Conservation (phyloP, 2,113 vertebrate genomes). For the Cettia cetti region DNA sequence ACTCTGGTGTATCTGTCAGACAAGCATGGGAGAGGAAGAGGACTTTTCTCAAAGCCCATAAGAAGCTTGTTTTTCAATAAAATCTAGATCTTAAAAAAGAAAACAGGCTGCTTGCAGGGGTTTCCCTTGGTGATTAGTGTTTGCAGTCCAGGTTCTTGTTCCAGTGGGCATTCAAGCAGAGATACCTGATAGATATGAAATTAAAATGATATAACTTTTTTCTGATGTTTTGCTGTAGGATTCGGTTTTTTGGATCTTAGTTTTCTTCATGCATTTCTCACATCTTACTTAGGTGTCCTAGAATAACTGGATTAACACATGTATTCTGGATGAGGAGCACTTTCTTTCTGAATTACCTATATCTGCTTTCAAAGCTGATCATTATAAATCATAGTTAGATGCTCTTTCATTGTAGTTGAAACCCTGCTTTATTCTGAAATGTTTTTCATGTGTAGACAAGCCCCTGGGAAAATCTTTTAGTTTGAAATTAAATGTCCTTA, state of each 20-base stretch:
- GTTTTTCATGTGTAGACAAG: background rate
- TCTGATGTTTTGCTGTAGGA: background rate
- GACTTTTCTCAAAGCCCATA: background rate
- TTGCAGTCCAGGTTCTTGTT: background rate
- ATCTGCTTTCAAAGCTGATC: background rate
- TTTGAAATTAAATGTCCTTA: background rate
- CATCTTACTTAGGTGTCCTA: background rate
- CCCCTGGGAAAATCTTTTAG: background rate
- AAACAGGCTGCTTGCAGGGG: background rate
- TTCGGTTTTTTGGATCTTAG: background rate
- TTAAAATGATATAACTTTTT: background rate
- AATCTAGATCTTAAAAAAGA: background rate
- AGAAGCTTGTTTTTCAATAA: background rate
- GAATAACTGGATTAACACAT: background rate
- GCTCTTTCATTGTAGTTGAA: background rate
- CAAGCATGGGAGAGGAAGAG: background rate
- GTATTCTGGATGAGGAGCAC: background rate
- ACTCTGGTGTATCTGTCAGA: background rate
- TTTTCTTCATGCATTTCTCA: background rate
- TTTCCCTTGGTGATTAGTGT: background rate
- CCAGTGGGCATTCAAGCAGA: background rate
- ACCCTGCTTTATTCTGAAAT: background rate
- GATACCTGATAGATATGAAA: accelerated
- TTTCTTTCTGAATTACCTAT: background rate
- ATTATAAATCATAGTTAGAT: background rate